Base-by-base conservation (phyloP, 1,140 invertebrate species). In the Ylistrum balloti region DNA sequence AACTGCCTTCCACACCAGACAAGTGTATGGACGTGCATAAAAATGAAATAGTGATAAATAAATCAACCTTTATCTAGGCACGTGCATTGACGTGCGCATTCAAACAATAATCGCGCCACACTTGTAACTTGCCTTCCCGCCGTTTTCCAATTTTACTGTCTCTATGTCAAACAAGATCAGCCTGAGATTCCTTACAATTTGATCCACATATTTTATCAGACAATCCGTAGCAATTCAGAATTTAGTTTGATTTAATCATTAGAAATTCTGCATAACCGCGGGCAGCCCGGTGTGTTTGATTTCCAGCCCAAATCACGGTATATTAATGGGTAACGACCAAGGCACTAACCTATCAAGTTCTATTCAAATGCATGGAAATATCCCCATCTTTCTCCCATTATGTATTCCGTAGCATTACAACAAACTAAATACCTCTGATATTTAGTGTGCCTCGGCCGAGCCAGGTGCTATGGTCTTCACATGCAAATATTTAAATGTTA, bases 161-260 rank as follows among this genome's bases (percentile, higher is more conserved):
- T 74, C 56, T 17, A 74, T 74, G 56, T 74, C 56, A 74, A 74
- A 74, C 9, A 74, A 74, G 56, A 74, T 28, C n/a, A 74, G 56
- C 22, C 28, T 74, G 56, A 74, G 56, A 74, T 74, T 74, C 56
- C n/a, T 28, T 28, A 28, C 56, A 74, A 74, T 74, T 74, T 74
- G 56, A 74, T 74, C 56, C 56, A 28, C 56, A 45, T 74, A 28
- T 11, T 28, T 74, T 74, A 74, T 74, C 56, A 74, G 22, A 74
- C 56, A 74, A 74, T 74, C 56, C 56, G 28, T 74, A 17, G 56
- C 56, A 74, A 74, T 74, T 74, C 56, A 28, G 20, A 28, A 7
- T 74, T 74, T 74, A 74, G 56, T 74, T 74, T 74, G 56, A 74
- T 74, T 74, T 74, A 74, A 74, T 74, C 56, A 74, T 74, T 74